Base-by-base conservation (phyloP, 1,140 invertebrate species). In the Coelopa frigida region DNA sequence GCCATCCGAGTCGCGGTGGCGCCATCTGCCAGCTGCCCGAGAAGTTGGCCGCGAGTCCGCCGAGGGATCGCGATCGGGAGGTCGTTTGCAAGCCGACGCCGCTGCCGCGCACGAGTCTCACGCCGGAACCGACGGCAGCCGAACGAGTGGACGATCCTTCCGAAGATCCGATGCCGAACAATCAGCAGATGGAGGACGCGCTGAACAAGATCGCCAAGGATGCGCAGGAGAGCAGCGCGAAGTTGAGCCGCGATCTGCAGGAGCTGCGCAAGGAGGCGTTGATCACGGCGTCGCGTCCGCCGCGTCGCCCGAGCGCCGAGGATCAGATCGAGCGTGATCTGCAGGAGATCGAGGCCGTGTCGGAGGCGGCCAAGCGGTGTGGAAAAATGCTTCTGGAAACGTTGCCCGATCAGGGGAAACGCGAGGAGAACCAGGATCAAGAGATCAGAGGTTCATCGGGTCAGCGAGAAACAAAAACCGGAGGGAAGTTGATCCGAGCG, bases 131-230 rank as follows among this genome's bases (percentile, higher is more conserved):
- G 0, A 39, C 22, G 10, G 29, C 55, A 12, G 46, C 3, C 7
- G n/a, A n/a, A n/a, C n/a, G n/a, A n/a, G n/a, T n/a, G n/a, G n/a
- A n/a, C n/a, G n/a, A n/a, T n/a, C 12, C 12, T 26, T 5, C n/a
- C 20, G 11, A 24, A 27, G 65, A 68, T 12, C 65, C 64, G 0
- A 39, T 22, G 10, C 27, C 55, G 12, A 43, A 33, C 11, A 43
- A 27, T 17, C 14, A 22, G 27, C 40, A 49, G 45, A 54, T 77
- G 60, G 74, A 77, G 52, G 75, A 77, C 52, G 75, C 75, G 14
- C 58, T 78, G 15, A 76, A 75, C 53, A 75, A 74, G 62, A 71
- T 78, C 38, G 76, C 76, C 10, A 71, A 75, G 58, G 75, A 78
- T 71, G 75, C 76, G 24, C 75, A 77, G 66, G 73, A 78, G 58